Conservation (phyloP, 2,888 invertebrate genomes). For the Aphidoletes aphidimyza region DNA sequence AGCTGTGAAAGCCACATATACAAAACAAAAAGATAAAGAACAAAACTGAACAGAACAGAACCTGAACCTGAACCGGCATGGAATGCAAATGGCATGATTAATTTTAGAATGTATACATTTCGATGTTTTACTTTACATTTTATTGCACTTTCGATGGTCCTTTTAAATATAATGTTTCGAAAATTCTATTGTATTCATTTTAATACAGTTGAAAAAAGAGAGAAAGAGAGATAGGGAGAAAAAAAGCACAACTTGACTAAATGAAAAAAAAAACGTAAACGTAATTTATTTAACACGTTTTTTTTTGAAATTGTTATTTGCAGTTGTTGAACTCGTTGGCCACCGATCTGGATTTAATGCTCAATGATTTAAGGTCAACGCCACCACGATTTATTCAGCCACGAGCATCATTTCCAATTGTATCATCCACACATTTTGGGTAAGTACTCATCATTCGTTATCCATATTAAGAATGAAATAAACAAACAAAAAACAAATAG, state of each 20-base stretch:
- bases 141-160: not conserved
- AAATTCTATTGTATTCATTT: not conserved
- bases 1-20: not conserved
- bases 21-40: no score
- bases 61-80: not conserved
- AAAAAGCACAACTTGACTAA: constrained; percentile 2
- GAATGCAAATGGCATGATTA: constrained; percentile 38
- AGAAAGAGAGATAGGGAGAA: no score
- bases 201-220: not conserved
- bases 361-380: constrained; percentile 82
- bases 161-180: not conserved
- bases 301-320: constrained; percentile 63
- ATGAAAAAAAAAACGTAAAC: no score
- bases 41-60: not conserved
- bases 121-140: not conserved
- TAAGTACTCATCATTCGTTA: constrained; percentile 29
- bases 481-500: not conserved
- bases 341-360: constrained; percentile 86
- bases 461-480: not conserved
- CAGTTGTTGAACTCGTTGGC: constrained; percentile 85
- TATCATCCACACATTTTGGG: constrained; percentile 55
- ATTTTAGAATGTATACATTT: not conserved
- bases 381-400: constrained; percentile 63
- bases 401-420: constrained; percentile 57
- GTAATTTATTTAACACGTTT: not conserved